phyloP scores from a whole-genome alignment of 1,140 invertebrate genomes.

The Notospermus geniculatus region DNA sequence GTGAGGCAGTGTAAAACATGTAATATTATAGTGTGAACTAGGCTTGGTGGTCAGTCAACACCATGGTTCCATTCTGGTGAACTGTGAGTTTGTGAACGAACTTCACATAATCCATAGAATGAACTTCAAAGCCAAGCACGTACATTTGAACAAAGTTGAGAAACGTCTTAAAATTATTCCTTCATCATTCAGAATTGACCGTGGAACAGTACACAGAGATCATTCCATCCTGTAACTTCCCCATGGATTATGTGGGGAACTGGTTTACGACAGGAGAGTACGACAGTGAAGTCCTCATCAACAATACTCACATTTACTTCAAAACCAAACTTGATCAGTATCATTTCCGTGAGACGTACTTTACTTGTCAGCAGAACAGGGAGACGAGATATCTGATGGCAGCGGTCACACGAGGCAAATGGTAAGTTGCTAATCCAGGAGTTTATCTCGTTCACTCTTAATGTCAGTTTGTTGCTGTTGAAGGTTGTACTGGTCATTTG shows the following conservation, averaged over 20 bases:
- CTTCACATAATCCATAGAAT: no score
- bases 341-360: slow-evolving; percentile 80
- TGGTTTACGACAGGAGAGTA: slow-evolving; percentile 98
- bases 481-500: neutral
- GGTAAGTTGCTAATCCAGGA: slow-evolving; percentile 63
- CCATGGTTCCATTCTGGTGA: no score
- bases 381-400: slow-evolving; percentile 92
- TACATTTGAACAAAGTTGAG: no score
- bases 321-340: slow-evolving; percentile 81
- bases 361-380: slow-evolving; percentile 86
- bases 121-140: no score
- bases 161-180: no score
- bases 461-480: neutral
- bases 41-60: no score
- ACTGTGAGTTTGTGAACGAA: no score
- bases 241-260: slow-evolving; percentile 87
- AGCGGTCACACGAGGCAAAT: slow-evolving; percentile 91
- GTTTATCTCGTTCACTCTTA: no score
- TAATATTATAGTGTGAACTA: no score
- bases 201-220: slow-evolving; percentile 71
- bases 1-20: slow-evolving; percentile 53
- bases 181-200: slow-evolving; percentile 3
- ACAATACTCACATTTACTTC: slow-evolving; percentile 91
- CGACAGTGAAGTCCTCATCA: slow-evolving; percentile 86
- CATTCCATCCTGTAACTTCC: slow-evolving; percentile 83